phyloP scores from a whole-genome alignment of 1,140 invertebrate species.

The Elysia chlorotica region DNA sequence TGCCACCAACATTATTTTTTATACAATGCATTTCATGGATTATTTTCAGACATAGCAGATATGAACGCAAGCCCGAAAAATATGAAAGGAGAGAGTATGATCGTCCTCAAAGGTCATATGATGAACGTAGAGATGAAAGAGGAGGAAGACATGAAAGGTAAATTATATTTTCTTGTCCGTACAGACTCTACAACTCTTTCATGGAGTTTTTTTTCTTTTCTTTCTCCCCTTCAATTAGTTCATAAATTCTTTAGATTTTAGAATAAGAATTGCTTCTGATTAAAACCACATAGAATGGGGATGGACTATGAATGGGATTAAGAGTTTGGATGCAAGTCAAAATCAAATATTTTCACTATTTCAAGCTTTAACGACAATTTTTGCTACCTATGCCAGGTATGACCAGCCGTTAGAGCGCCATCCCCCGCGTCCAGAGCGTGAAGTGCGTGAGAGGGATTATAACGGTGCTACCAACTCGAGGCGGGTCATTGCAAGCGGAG shows the following conservation, averaged over 20 bases:
- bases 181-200: neutral
- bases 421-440: too few relatives aligned
- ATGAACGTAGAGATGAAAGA: slow-evolving; percentile 9
- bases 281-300: neutral
- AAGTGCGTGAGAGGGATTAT: slow-evolving; percentile 2
- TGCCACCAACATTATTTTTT: too few relatives aligned
- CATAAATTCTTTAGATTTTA: neutral
- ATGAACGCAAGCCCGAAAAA: slow-evolving; percentile 7
- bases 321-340: neutral
- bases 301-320: neutral
- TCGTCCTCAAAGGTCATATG: neutral
- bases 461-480: too few relatives aligned
- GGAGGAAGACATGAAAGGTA: slow-evolving; percentile 19
- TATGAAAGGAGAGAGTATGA: slow-evolving; percentile 16
- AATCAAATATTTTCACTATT: too few relatives aligned
- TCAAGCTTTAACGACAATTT: too few relatives aligned
- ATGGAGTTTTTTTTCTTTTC: neutral
- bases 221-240: too few relatives aligned
- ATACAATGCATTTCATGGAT: too few relatives aligned
- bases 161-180: neutral
- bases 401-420: too few relatives aligned
- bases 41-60: too few relatives aligned
- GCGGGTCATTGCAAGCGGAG: neutral
- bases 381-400: too few relatives aligned
- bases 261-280: neutral